Percentiles rank a stretch among this genome's conserved stretches.
Conservation (phyloP, 2,113 vertebrate genomes). For the Athene noctua region DNA sequence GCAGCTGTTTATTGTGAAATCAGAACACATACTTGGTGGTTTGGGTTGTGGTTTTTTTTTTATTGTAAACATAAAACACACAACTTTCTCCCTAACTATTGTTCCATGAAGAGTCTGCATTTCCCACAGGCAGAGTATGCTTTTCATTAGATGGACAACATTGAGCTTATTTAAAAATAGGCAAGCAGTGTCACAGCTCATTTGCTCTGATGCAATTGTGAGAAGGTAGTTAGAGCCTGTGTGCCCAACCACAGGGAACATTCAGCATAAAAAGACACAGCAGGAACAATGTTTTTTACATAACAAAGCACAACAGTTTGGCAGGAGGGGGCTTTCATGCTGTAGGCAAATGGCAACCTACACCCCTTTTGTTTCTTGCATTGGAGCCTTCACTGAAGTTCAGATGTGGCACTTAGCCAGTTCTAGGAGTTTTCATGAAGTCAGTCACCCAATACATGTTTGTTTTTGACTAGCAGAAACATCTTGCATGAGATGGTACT, state of each 20-base stretch:
- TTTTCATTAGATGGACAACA: slow-evolving; percentile 44
- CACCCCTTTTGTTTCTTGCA: background rate
- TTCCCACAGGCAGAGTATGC: background rate
- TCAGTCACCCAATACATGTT: background rate
- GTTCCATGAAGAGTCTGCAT: background rate
- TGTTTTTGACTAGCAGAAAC: background rate
- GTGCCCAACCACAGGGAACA: background rate
- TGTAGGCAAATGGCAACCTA: background rate
- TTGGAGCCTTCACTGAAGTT: background rate
- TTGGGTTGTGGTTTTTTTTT: background rate
- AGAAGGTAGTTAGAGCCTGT: background rate
- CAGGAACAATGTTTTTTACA: background rate
- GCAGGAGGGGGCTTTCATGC: background rate
- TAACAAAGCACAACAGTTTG: background rate
- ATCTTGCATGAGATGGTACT: background rate
- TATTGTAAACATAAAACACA: background rate
- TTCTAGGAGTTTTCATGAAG: background rate
- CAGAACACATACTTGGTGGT: background rate
- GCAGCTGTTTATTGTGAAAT: background rate
- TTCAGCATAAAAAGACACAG: background rate
- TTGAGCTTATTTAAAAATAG: slow-evolving; percentile 23
- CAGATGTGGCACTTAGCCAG: background rate
- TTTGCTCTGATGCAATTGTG: background rate
- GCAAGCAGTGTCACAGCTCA: slow-evolving; percentile 30
- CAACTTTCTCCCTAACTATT: background rate